Evolutionary conservation across 2,113 vertebrate species (phyloP), one percentile per base, ranked within the genome.

Genomic region (Rhinopomastus cyanomelas): DNA sequence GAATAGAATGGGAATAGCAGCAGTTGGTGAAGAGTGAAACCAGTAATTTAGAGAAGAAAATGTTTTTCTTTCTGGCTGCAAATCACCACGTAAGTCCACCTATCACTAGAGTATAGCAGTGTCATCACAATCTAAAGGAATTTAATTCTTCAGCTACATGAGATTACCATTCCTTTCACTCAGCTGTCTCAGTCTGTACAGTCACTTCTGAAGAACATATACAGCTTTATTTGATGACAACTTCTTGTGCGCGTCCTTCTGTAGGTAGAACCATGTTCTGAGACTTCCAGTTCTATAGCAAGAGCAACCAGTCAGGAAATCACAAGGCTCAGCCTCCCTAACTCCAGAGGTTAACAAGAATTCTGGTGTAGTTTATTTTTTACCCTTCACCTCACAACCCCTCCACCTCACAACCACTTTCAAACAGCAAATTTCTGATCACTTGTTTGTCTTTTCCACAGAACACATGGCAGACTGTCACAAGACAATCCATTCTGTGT

Each of bases 81-180:
- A 88, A 57, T 25, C 36, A 67, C 42, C 71, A 64, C 0, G 0
- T 61, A 68, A 32, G 20, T 78, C 32, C 26, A 65, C 52, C 53
- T 93, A 48, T 68, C 73, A 37, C 32, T 37, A 75, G 30, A 72
- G 13, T 29, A 64, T 46, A 67, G 6, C 27, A 65, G 27, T 88
- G 46, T 52, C 52, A 53, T 52, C 30, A 53, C 0, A 1, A 65
- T 61, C 9, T 29, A 92, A 93, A 59, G 8, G 36, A 86, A 57
- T 90, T 67, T 72, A 87, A 73, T 75, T 88, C 66, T 81, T 75
- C 64, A 52, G 8, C 34, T 59, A 22, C 2, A 3, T 71, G 85
- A 92, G 52, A 92, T 93, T 87, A 80, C 60, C 62, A 48, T 66
- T 89, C 48, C 72, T 81, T 88, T 88, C 92, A 92, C 29, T 94